A percentile compares a stretch with the other conserved stretches of the same genome.
Conservation (phyloP, 2,888 invertebrate genomes). For the Cheilosia scutellata region DNA sequence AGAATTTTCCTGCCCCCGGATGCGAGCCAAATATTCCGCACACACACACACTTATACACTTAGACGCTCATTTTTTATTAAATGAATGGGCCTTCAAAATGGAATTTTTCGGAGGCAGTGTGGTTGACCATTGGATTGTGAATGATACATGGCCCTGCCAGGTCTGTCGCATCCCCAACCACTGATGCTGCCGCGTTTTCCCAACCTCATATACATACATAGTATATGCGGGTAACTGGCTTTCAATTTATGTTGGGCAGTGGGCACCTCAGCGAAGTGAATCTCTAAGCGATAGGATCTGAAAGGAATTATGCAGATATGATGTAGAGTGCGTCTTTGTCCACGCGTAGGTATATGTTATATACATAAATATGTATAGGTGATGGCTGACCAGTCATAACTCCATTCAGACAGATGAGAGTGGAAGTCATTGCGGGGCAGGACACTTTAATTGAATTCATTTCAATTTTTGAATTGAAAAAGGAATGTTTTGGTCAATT, state of each 20-base stretch:
- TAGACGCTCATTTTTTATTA: constrained; percentile 60
- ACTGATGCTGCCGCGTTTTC: constrained; percentile 6
- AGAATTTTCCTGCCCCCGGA: constrained; percentile 62
- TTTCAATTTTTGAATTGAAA: constrained; percentile 32
- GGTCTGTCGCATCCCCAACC: constrained; percentile 67
- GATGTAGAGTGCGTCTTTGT: constrained; percentile 58
- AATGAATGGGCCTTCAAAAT: constrained; percentile 64
- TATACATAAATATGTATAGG: no score
- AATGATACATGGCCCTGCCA: constrained; percentile 71
- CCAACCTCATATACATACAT: constrained; percentile 22
- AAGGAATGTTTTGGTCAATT: not conserved
- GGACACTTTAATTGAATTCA: constrained; percentile 65
- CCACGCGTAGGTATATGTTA: not conserved
- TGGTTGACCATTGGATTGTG: constrained; percentile 75
- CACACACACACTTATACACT: constrained; percentile 17
- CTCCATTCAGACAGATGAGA: constrained; percentile 21
- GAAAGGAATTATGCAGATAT: constrained; percentile 69
- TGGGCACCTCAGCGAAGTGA: constrained; percentile 50
- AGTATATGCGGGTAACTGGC: constrained; percentile 42
- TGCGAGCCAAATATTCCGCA: constrained; percentile 13
- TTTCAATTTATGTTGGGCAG: constrained; percentile 42
- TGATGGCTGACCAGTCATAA: constrained; percentile 23
- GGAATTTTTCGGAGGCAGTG: constrained; percentile 64
- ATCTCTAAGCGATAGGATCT: constrained; percentile 62
- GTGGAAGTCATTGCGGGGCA: constrained; percentile 17